A percentile compares a stretch with the other conserved stretches of the same genome.
Conservation (phyloP, 30 jellyfish, hydroid and myxozoan genomes). For the Hydra vulgaris region DNA sequence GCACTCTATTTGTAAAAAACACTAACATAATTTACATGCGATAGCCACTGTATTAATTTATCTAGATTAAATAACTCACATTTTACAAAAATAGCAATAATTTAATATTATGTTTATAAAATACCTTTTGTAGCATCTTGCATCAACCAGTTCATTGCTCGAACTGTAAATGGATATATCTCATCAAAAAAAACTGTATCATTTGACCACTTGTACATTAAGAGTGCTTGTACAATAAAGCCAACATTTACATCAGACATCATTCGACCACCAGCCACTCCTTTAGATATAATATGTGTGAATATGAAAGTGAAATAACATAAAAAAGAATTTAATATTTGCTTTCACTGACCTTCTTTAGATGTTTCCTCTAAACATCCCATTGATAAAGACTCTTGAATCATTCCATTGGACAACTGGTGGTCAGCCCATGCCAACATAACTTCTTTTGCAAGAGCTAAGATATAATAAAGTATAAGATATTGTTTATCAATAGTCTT, state of each 20-base stretch:
- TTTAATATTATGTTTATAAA: too few relatives aligned
- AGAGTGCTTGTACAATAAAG: slow-evolving; percentile 74
- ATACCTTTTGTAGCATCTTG: slow-evolving; percentile 81
- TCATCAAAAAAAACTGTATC: slow-evolving; percentile 80
- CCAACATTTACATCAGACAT: slow-evolving; percentile 98
- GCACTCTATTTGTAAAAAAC: too few relatives aligned
- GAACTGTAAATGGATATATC: slow-evolving; percentile 70
- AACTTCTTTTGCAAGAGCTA: slow-evolving; percentile 81
- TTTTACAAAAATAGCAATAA: too few relatives aligned
- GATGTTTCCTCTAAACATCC: slow-evolving; percentile 96
- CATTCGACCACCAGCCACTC: slow-evolving; percentile 82
- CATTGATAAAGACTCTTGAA: slow-evolving; percentile 84
- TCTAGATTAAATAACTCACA: neutral
- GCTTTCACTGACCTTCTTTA: slow-evolving; percentile 42
- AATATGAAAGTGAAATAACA: neutral
- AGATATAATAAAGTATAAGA: neutral
- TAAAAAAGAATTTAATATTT: too few relatives aligned
- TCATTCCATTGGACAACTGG: slow-evolving; percentile 86
- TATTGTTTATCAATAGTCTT: neutral
- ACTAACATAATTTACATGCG: too few relatives aligned
- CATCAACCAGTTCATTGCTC: slow-evolving; percentile 87
- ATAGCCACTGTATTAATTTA: neutral
- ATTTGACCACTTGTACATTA: slow-evolving; percentile 90
- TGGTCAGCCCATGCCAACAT: slow-evolving; percentile 99
- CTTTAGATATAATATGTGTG: slow-evolving; percentile 5